Evolutionary conservation across 2,888 invertebrate species (phyloP).

Genomic region (Drosophila paramelanica): DNA sequence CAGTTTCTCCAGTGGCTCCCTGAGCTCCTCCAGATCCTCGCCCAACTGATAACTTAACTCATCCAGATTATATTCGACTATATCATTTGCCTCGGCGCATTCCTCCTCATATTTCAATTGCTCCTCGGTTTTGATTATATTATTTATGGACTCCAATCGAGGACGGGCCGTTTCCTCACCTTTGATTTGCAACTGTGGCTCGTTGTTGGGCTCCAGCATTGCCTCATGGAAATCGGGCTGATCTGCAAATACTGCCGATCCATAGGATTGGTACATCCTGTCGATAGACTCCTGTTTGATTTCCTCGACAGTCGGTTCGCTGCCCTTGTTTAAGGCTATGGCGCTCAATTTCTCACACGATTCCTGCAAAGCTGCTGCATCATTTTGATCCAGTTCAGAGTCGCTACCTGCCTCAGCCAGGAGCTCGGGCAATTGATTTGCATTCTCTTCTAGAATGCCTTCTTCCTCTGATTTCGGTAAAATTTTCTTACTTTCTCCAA

Average conservation of each 20-base stretch:
- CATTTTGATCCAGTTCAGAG: slow-evolving; percentile 32
- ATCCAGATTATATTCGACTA: slow-evolving; percentile 62
- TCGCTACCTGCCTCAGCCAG: slow-evolving; percentile 16
- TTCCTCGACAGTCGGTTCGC: slow-evolving; percentile 25
- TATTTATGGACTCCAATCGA: neutral
- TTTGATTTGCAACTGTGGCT: slow-evolving; percentile 10
- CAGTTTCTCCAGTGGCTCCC: slow-evolving; percentile 9
- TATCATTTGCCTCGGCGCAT: slow-evolving; percentile 55
- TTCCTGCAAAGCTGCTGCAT: slow-evolving; percentile 20
- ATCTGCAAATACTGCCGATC: slow-evolving; percentile 10
- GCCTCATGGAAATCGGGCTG: slow-evolving; percentile 23
- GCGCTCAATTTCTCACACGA: slow-evolving; percentile 27
- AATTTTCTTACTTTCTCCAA: too few species aligned
- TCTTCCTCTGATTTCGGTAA: neutral
- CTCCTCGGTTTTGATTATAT: slow-evolving; percentile 17
- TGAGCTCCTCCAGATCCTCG: slow-evolving; percentile 59
- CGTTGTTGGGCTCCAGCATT: slow-evolving; percentile 14
- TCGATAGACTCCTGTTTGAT: slow-evolving; percentile 33
- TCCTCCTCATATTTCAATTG: slow-evolving; percentile 59
- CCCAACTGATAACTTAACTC: slow-evolving; percentile 62
- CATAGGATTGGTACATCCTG: slow-evolving; percentile 51
- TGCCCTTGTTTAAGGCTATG: slow-evolving; percentile 7
- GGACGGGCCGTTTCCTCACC: neutral
- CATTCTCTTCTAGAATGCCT: neutral
- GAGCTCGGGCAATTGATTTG: neutral